Percentiles rank a stretch among this genome's conserved stretches.
Conservation (phyloP, 2,113 vertebrate species). For the Heptranchias perlo region DNA sequence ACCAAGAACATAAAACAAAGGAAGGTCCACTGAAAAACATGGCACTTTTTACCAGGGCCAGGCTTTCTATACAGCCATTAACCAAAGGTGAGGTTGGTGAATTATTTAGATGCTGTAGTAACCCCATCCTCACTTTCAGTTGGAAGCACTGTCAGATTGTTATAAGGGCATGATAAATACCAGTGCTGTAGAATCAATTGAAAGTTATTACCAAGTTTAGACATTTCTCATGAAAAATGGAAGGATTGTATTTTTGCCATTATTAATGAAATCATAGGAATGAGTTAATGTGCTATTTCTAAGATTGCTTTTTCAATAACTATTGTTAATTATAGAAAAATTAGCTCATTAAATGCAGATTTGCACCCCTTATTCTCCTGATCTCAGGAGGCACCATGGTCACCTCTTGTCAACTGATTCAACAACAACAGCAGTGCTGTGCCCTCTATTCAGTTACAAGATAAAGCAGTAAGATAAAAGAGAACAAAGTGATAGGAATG, state of each 20-base stretch:
- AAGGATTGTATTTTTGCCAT: not conserved
- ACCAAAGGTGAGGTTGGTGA: conserved; percentile 61
- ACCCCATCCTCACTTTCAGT: not conserved
- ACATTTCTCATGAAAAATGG: not conserved
- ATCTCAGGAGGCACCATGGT: too few species aligned
- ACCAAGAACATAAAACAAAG: conserved; percentile 64
- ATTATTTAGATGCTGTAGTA: not conserved
- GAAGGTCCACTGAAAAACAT: conserved; percentile 74
- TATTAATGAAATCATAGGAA: not conserved
- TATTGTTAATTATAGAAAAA: not conserved
- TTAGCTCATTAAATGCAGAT: not conserved
- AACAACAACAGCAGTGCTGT: not conserved
- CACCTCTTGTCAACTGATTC: conserved; percentile 2
- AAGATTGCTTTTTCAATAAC: not conserved
- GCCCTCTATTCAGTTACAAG: not conserved
- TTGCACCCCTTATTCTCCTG: not conserved
- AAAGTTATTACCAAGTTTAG: not conserved
- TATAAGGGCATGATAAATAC: not conserved
- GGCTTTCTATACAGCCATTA: conserved; percentile 84
- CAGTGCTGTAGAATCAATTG: not conserved
- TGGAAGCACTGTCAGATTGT: not conserved
- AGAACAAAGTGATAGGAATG: not conserved
- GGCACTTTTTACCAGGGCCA: conserved; percentile 74
- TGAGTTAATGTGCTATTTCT: not conserved
- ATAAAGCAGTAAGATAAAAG: not conserved